Base-by-base conservation (phyloP, 1,140 invertebrate genomes). In the Drosophila willistoni region DNA sequence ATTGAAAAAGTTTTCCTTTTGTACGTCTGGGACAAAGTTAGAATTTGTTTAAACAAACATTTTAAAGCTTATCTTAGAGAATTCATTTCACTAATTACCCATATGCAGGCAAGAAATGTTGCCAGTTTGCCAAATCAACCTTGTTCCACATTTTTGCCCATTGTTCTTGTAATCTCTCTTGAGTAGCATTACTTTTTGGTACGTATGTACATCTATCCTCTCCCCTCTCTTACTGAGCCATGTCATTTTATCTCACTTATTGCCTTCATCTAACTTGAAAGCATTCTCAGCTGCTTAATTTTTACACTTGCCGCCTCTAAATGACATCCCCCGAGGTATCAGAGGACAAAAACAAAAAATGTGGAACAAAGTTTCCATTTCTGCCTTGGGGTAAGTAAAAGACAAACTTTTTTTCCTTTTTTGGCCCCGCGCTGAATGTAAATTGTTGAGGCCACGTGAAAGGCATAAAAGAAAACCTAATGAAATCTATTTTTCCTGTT, bases 161-260 rank as follows among this genome's bases (percentile, higher is more conserved):
- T 44, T 73, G 19, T 69, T 54, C 56, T 55, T 22, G 55, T 7
- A 29, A 39, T 41, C 62, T 77, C 74, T 77, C 74, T 77, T 61
- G 62, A 71, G 68, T 67, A 77, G 77, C 77, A 80, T 85, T 84
- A 77, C 81, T 78, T 77, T 81, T 64, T 62, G 68, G 33, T 64
- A 68, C 22, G 1, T n/a, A 3, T 25, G 22, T 25, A 25, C 22
- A 25, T 25, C 3, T 25, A 25, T 25, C 22, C 22, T 3, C 22
- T 12, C 12, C 47, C 14, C n/a, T 36, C 29, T 42, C 56, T 51
- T 56, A 44, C 36, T 34, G 44, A 41, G 34, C 17, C 47, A 54
- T 41, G 33, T 81, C 74, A 86, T 75, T 85, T 85, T 87, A 85
- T 85, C 82, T 82, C 79, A 82, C 82, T 85, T 75, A 86, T 75